Percentiles rank a stretch among this genome's conserved stretches.
Evolutionary conservation across 2,113 vertebrate genomes (phyloP).

Genomic region (Emydocephalus ijimae): DNA sequence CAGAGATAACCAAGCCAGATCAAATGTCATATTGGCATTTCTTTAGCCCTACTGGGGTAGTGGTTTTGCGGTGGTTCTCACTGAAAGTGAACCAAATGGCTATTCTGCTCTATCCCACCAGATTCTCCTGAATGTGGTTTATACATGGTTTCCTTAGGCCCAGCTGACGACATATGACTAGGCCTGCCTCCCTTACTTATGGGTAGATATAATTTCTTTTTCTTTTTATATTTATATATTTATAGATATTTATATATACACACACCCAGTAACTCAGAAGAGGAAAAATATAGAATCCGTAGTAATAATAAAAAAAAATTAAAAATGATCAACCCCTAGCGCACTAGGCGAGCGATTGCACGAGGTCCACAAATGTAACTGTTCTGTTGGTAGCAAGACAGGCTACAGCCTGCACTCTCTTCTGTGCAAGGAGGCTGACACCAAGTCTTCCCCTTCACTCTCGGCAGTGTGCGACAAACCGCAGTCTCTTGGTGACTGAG

Average conservation of each 20-base stretch:
- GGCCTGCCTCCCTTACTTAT: slow-evolving; percentile 55
- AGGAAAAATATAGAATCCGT: slow-evolving; percentile 80
- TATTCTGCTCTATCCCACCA: not conserved
- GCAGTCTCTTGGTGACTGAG: slow-evolving; percentile 7
- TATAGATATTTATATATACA: slow-evolving; percentile 75
- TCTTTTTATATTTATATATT: slow-evolving; percentile 69
- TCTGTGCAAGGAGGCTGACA: not conserved
- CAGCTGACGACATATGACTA: not conserved
- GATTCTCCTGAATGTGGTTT: not conserved
- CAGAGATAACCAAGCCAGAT: not conserved
- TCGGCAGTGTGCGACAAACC: slow-evolving; percentile 16
- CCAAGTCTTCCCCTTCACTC: not conserved
- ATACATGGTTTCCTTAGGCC: not conserved
- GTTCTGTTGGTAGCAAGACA: slow-evolving; percentile 56
- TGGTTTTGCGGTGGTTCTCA: not conserved
- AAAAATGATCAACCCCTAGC: slow-evolving; percentile 77
- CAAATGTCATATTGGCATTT: not conserved
- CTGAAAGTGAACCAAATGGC: not conserved
- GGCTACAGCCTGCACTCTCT: not conserved
- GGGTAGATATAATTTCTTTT: slow-evolving; percentile 71
- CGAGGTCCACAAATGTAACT: slow-evolving; percentile 69
- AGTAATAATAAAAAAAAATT: slow-evolving; percentile 82
- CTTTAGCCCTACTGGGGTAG: not conserved
- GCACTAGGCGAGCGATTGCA: slow-evolving; percentile 71
- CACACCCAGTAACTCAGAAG: slow-evolving; percentile 77